Evolutionary conservation across 2,113 vertebrate genomes (phyloP).

Genomic region (Galemys pyrenaicus): DNA sequence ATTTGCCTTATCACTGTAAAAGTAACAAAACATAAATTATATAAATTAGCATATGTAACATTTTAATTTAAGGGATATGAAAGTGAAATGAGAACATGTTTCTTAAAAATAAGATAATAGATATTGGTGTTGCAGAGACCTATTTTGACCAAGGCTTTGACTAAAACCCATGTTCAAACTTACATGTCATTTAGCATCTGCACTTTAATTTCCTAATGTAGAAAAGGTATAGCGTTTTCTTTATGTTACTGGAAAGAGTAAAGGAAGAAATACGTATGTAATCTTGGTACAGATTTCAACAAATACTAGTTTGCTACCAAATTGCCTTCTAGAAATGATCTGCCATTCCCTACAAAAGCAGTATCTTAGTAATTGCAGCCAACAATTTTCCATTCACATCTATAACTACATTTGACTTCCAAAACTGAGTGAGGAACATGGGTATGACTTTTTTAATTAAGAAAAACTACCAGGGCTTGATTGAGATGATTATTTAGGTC

Average conservation of each 20-base stretch:
- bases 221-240: neutral
- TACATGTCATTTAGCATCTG: neutral
- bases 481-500: neutral
- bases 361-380: neutral
- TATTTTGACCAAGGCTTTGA: neutral
- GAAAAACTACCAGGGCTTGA: neutral
- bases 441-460: neutral
- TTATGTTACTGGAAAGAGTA: neutral
- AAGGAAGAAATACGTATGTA: neutral
- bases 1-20: neutral
- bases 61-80: neutral
- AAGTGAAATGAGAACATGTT: neutral
- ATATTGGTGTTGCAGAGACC: neutral
- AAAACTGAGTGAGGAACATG: constrained; percentile 10
- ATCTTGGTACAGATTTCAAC: neutral
- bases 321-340: neutral
- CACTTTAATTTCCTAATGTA: neutral
- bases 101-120: neutral
- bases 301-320: neutral
- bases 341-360: neutral
- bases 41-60: neutral
- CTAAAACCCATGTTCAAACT: neutral
- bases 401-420: constrained; percentile 40
- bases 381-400: neutral
- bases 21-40: neutral